Evolutionary conservation across 92 coral and sea anemone species (phyloP), one percentile per base, ranked within the genome.

Genomic region (Blastomussa wellsi): DNA sequence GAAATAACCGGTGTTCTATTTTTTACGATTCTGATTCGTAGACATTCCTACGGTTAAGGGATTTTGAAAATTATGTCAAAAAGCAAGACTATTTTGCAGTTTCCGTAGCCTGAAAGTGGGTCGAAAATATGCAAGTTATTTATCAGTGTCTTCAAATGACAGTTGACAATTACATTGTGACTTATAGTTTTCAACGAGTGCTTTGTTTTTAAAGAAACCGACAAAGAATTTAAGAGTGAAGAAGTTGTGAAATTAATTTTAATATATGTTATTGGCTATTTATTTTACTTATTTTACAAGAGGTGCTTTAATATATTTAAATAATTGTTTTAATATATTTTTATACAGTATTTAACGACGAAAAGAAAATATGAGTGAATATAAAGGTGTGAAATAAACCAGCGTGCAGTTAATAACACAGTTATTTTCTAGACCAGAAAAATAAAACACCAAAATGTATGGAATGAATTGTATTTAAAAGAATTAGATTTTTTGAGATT

Each of bases 241-340:
- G 37, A 53, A 42, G 35, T n/a, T 38, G 49, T 81, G 72, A 28
- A 72, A 55, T 74, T 72, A 41, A 31, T 35, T 73, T 72, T 83
- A 60, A 74, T 59, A 83, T 74, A 83, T 29, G 41, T 39, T 53
- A n/a, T 60, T 73, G 52, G 86, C 39, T 83, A 83, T 73, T 74
- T 83, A 55, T 36, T 35, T 49, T 52, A 47, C 77, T 47, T 49
- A 41, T 79, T 69, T 68, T 53, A 19, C n/a, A 9, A 70, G 78
- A 81, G 5, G 55, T 83, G 80, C 57, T 74, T 83, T 83, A 83
- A 83, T 83, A 83, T 83, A 83, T 83, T 83, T 69, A 37, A 51
- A 49, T 78, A 82, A 49, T 51, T 74, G 60, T 70, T 16, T 74
- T 74, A 10, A 74, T 15, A 74, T 74, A 74, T 74, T 44, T 74